Evolutionary conservation across 2,797 vertebrate species (phyloP), one percentile per base, ranked within the genome.

Genomic region (Anisognathus igniventris): DNA sequence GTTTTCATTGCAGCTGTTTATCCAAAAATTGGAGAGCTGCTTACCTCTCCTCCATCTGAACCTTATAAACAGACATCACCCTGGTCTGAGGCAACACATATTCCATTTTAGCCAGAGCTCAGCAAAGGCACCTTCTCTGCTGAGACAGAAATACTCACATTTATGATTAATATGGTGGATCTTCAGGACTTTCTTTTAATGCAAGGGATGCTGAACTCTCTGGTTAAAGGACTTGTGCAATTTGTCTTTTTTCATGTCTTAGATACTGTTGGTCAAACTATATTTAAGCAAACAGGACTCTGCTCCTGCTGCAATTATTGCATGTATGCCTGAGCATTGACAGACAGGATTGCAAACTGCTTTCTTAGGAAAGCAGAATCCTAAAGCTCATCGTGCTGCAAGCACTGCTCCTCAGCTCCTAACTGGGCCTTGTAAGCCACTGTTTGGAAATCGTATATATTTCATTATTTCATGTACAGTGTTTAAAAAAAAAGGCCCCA

Each of bases 1-100:
- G 77, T 80, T 85, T 83, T 91, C 4, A 10, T 95, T 96, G 92
- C 92, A 91, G 87, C 47, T 95, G 87, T 88, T 96, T 80, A 78
- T 91, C 76, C 33, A 40, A 42, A 58, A 94, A 86, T 17, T 77
- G 84, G 90, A 92, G 23, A 80, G 28, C 50, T 94, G 81, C 74
- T 93, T 91, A 89, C 23, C 70, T 19, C 48, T 50, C 21, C 16
- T 80, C 48, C 58, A 47, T 90, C 54, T 89, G 81, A 96, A 58
- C 45, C 37, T 51, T 89, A 42, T 70, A 91, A 97, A 81, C 66
- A 73, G 85, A 64, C 37, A 22, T 77, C 68, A 50, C 11, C 44
- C 40, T 2, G 3, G 23, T 83, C 58, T 84, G 39, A 86, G 58
- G 62, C 53, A 79, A 24, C 30, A 5, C 28, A 25, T 10, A 73